A percentile compares a stretch with the other conserved stretches of the same genome.
Conservation (phyloP, 1,140 invertebrate species). For the Drosophila eugracilis region DNA sequence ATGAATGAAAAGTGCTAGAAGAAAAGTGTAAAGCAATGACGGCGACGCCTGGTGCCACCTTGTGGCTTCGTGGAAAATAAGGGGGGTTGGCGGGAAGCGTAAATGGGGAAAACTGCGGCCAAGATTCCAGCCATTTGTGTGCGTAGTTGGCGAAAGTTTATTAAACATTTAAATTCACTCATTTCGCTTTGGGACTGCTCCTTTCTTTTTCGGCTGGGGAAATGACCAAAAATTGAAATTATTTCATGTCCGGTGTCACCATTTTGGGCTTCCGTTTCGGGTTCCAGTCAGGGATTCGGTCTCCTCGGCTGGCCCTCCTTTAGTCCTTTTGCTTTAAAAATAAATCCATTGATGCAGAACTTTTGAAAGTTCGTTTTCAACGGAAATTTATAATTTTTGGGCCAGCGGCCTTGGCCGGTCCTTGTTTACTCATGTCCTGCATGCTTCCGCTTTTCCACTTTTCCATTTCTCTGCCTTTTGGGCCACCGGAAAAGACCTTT, state of each 20-base stretch:
- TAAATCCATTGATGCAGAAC: conserved; percentile 71
- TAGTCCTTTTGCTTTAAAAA: conserved; percentile 54
- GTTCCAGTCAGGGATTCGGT: neutral
- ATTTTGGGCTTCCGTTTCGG: conserved; percentile 61
- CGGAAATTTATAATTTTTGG: conserved; percentile 68
- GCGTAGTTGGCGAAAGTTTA: conserved; percentile 69
- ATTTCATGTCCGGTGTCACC: conserved; percentile 80
- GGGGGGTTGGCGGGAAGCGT: neutral
- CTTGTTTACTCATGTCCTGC: conserved; percentile 46
- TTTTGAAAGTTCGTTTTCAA: conserved; percentile 49
- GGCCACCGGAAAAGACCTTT: conserved; percentile 3
- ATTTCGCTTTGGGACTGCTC: conserved; percentile 56
- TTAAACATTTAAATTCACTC: conserved; percentile 82
- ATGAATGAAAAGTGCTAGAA: conserved; percentile 78
- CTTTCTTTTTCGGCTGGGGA: conserved; percentile 49
- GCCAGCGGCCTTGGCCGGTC: conserved; percentile 41
- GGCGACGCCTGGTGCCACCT: conserved; percentile 65
- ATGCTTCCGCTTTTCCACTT: conserved; percentile 39
- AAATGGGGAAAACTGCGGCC: conserved; percentile 6
- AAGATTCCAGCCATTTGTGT: conserved; percentile 33
- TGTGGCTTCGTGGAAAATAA: conserved; percentile 54
- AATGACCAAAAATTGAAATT: conserved; percentile 81
- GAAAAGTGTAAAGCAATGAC: conserved; percentile 83
- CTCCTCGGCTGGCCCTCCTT: neutral
- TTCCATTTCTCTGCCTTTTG: conserved; percentile 5